Percentiles rank a stretch among this genome's conserved stretches.
Evolutionary conservation across 2,888 invertebrate species (phyloP).

Genomic region (Noctua janthina): DNA sequence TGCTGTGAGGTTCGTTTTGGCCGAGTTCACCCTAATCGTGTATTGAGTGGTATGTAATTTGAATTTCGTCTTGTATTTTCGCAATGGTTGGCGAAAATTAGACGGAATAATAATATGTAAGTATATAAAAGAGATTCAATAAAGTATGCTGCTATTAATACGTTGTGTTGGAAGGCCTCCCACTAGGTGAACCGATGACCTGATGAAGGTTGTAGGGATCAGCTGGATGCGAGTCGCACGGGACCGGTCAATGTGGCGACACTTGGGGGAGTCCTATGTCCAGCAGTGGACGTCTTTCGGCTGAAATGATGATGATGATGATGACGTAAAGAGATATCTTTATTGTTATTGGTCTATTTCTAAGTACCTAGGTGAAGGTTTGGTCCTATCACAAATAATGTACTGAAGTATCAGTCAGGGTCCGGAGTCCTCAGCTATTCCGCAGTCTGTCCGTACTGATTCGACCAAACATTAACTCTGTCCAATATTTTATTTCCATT

Average conservation of each 20-base stretch:
- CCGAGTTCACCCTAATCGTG: constrained; percentile 15
- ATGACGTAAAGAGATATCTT: too few species aligned
- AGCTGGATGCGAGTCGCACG: too few species aligned
- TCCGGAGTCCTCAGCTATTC: neutral
- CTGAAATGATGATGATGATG: too few species aligned
- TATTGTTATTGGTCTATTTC: too few species aligned
- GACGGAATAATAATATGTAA: neutral
- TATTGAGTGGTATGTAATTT: neutral
- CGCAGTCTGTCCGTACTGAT: neutral
- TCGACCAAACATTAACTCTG: neutral
- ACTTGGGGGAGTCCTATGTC: too few species aligned
- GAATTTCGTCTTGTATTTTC: neutral
- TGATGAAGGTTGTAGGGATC: too few species aligned
- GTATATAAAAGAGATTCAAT: neutral
- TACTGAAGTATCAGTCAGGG: neutral
- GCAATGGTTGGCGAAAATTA: neutral
- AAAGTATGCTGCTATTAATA: neutral
- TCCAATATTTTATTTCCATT: neutral
- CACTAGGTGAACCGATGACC: too few species aligned
- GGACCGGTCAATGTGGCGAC: too few species aligned
- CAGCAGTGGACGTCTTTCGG: too few species aligned
- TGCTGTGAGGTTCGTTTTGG: constrained; percentile 52
- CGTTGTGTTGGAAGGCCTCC: too few species aligned
- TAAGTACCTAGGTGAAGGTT: neutral
- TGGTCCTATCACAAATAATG: neutral